These are phyloP conservation scores for Pterocles orientalis DNA, from an alignment of 2,113 vertebrate species.

Conservation along the genomic window DNA sequence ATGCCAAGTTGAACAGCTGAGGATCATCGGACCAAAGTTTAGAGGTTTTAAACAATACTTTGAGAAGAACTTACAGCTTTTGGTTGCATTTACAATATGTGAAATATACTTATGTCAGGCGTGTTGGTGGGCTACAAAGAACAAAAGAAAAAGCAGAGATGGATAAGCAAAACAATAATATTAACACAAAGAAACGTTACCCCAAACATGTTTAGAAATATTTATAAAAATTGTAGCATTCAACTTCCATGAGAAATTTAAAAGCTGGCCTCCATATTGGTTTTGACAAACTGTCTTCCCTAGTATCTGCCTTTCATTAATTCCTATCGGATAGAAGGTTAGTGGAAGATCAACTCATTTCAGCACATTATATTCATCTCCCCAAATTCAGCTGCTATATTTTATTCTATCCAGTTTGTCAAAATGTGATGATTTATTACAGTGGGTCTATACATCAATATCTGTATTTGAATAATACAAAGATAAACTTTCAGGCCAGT, in stretches of 20 bases:
- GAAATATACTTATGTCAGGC: neutral
- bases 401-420: constrained; percentile 16
- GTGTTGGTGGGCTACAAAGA: neutral
- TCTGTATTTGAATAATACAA: constrained; percentile 1
- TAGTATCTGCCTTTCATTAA: neutral
- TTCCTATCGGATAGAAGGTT: neutral
- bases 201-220: neutral
- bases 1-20: neutral
- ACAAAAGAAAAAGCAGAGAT: neutral
- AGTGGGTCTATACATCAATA: constrained; percentile 20
- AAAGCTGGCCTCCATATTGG: neutral
- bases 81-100: neutral
- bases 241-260: neutral
- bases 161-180: neutral
- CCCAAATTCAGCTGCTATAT: neutral
- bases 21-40: neutral
- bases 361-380: neutral
- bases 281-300: neutral
- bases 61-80: neutral
- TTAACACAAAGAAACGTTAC: neutral
- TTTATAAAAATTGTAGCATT: neutral
- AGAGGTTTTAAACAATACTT: neutral
- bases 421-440: constrained; percentile 26
- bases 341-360: neutral
- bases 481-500: neutral